Evolutionary conservation across 2,888 invertebrate species (phyloP).

Genomic region (Galerucella pusilla): DNA sequence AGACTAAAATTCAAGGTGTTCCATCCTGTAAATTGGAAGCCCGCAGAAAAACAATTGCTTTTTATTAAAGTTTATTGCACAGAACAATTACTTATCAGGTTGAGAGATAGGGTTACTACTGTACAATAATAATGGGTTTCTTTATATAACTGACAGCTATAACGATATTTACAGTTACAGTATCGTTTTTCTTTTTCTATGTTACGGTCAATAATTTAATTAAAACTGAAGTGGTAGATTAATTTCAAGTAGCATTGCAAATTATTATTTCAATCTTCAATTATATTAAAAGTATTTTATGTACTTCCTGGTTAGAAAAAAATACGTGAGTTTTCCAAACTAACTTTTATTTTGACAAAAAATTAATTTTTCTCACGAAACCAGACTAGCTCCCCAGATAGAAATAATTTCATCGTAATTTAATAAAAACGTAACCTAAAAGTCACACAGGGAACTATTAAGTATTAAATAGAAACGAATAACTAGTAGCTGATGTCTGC

Average conservation of each 20-base stretch:
- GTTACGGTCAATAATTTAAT: background rate
- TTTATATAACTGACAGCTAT: conserved; percentile 14
- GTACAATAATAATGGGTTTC: conserved; percentile 19
- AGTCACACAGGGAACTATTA: conserved; percentile 20
- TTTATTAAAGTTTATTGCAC: conserved; percentile 57
- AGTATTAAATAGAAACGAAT: conserved; percentile 54
- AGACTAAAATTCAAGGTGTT: background rate
- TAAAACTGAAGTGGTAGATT: background rate
- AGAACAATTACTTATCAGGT: conserved; percentile 47
- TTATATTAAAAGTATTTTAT: background rate
- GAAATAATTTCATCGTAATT: background rate
- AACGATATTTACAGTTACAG: background rate
- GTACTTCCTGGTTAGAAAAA: background rate
- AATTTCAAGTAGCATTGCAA: background rate
- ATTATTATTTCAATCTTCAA: background rate
- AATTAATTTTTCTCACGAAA: background rate
- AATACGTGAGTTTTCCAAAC: too few relatives aligned
- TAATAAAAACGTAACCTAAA: background rate
- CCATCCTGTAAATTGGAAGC: conserved; percentile 52
- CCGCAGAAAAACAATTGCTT: conserved; percentile 58
- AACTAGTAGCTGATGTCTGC: conserved; percentile 45
- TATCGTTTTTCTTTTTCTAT: background rate
- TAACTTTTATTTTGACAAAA: too few relatives aligned
- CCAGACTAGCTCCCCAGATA: background rate
- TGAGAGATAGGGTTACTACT: conserved; percentile 26